phyloP scores from a whole-genome alignment of 2,113 vertebrate species.

The Atherinomorus stipes region DNA sequence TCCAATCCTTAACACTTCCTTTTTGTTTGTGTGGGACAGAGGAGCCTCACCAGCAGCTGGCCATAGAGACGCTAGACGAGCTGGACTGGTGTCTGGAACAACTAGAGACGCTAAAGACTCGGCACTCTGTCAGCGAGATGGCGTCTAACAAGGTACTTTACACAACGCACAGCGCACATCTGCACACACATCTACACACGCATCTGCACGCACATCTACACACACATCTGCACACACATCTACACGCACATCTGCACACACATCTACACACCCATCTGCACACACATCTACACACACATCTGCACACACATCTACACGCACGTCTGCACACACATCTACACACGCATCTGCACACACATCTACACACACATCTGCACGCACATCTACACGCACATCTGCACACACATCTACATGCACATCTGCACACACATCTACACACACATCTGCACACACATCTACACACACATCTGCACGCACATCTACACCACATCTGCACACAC shows the following conservation, averaged over 20 bases:
- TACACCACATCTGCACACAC: not conserved
- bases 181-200: not conserved
- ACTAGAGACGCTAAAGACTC: conserved; percentile 92
- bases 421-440: not conserved
- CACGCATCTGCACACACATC: not conserved
- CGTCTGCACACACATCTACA: not conserved
- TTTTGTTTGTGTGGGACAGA: conserved; percentile 79
- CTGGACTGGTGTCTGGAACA: conserved; percentile 98
- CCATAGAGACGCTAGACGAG: conserved; percentile 92
- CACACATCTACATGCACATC: not conserved
- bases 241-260: not conserved
- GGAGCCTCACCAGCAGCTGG: conserved; percentile 89
- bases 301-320: not conserved
- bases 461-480: not conserved
- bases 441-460: not conserved
- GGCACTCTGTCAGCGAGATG: conserved; percentile 89
- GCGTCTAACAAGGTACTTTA: conserved; percentile 86
- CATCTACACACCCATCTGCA: not conserved
- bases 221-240: not conserved
- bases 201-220: not conserved
- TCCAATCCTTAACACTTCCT: conserved; percentile 12
- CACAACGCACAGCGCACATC: not conserved
- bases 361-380: not conserved
- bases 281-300: not conserved
- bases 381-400: not conserved